Evolutionary conservation across 1,140 invertebrate species (phyloP).

Genomic region (Rhynchophorus ferrugineus): DNA sequence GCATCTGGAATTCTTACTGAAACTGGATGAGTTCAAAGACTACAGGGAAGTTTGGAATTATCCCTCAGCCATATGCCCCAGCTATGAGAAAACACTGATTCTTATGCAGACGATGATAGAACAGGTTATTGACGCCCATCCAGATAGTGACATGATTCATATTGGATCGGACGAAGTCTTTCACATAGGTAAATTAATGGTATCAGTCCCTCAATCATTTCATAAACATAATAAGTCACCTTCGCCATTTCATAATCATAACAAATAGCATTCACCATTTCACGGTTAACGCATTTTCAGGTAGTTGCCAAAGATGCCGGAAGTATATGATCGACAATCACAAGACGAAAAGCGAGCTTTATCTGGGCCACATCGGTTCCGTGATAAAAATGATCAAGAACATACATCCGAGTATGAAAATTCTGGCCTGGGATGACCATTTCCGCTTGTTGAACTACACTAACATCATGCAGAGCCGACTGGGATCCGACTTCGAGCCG

Average conservation of each 20-base stretch:
- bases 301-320: slow-evolving; percentile 59
- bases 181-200: slow-evolving; percentile 65
- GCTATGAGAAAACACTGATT: slow-evolving; percentile 22
- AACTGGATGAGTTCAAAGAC: slow-evolving; percentile 66
- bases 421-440: slow-evolving; percentile 94
- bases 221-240: too few species aligned
- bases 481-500: slow-evolving; percentile 67
- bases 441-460: slow-evolving; percentile 60
- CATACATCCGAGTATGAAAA: slow-evolving; percentile 47
- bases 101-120: slow-evolving; percentile 27
- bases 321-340: slow-evolving; percentile 25
- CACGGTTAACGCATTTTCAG: not conserved
- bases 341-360: slow-evolving; percentile 38
- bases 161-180: slow-evolving; percentile 77
- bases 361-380: slow-evolving; percentile 60
- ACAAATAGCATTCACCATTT: too few species aligned
- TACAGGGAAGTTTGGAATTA: slow-evolving; percentile 69
- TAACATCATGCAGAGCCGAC: slow-evolving; percentile 54
- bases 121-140: slow-evolving; percentile 29
- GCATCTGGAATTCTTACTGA: slow-evolving; percentile 85
- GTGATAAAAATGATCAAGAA: slow-evolving; percentile 55
- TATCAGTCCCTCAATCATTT: too few species aligned
- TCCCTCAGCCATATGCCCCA: slow-evolving; percentile 67
- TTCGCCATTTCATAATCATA: too few species aligned
- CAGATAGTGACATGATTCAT: slow-evolving; percentile 48